Base-by-base conservation (phyloP, 2,888 invertebrate genomes). In the Chorisops tibialis region DNA sequence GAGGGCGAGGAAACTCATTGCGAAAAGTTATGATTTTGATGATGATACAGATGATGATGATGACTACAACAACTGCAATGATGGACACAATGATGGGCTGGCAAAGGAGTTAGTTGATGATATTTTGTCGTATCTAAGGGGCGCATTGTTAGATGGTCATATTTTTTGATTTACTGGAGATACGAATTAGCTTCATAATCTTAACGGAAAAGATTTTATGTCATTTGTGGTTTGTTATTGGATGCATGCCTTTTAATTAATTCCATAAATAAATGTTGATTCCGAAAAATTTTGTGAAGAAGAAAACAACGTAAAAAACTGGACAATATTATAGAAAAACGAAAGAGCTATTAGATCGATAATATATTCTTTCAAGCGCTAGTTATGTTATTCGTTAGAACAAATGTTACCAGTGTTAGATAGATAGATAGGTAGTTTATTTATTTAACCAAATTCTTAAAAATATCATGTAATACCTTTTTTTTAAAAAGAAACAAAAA, bases 11-110 rank as follows among this genome's bases (percentile, higher is more conserved):
- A 50, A 24, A 30, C 49, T 30, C 49, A 50, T 5, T 30, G n/a
- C 30, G 18, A 30, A n/a, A 7, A 50, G 21, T 50, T 50, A 50
- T 50, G 49, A 50, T 50, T 50, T 50, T 50, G 49, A 50, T 50
- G 24, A 50, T 30, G 14, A 50, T 30, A 30, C 24, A 14, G 35
- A 50, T 50, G 47, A 47, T 19, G 19, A 47, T 47, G 47, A 22
- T 50, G 49, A 50, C 30, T 50, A 35, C 11, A 50, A 50, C 30
- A 50, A 30, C 30, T 30, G 49, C 30, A 35, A 50, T 50, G 49
- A 50, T 30, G 49, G 30, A 30, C 35, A 50, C 3, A 35, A 50
- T 50, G 49, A 35, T 35, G 49, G 30, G 14, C 6, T 30, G 30
- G 30, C 30, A 35, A 50, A 35, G 7, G 30, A 50, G 16, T 50